A percentile compares a stretch with the other conserved stretches of the same genome.
phyloP scores from a whole-genome alignment of 1,140 invertebrate genomes.

The Portunus trituberculatus region DNA sequence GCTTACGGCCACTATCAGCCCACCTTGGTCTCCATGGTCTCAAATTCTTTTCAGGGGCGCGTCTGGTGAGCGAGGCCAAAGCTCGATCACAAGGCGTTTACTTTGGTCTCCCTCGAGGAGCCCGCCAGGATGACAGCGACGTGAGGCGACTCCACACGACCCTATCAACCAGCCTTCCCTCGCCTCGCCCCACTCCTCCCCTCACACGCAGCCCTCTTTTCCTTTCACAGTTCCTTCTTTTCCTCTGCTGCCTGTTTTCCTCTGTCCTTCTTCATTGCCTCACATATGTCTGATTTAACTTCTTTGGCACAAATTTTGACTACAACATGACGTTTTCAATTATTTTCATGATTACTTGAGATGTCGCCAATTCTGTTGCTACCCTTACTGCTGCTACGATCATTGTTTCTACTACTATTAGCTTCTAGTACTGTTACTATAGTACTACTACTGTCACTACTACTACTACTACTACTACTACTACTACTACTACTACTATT shows the following conservation, averaged over 20 bases:
- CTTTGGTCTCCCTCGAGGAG: conserved; percentile 68
- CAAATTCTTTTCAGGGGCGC: conserved; percentile 67
- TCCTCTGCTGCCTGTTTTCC: not conserved
- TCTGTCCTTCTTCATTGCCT: not conserved
- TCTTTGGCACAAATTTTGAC: too few species aligned
- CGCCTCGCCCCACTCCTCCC: not conserved
- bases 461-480: conserved; percentile 14
- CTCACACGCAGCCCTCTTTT: not conserved
- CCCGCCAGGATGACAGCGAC: conserved; percentile 68
- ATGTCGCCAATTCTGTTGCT: too few species aligned
- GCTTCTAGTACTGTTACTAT: too few species aligned
- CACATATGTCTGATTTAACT: not conserved
- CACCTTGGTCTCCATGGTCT: conserved; percentile 38
- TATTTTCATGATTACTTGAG: too few species aligned
- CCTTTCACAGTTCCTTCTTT: not conserved
- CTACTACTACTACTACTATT: conserved; percentile 2
- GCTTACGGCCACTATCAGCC: conserved; percentile 8
- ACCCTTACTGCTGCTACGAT: not conserved
- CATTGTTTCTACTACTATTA: not conserved
- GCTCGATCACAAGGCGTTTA: conserved; percentile 72
- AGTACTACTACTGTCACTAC: not conserved
- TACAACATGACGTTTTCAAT: too few species aligned
- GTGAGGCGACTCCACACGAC: conserved; percentile 63
- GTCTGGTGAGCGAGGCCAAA: conserved; percentile 66
- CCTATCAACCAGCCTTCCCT: conserved; percentile 53